These are phyloP conservation scores for Isaurus tuberculatus DNA, from an alignment of 92 coral and sea anemone species.

Conservation along the genomic window DNA sequence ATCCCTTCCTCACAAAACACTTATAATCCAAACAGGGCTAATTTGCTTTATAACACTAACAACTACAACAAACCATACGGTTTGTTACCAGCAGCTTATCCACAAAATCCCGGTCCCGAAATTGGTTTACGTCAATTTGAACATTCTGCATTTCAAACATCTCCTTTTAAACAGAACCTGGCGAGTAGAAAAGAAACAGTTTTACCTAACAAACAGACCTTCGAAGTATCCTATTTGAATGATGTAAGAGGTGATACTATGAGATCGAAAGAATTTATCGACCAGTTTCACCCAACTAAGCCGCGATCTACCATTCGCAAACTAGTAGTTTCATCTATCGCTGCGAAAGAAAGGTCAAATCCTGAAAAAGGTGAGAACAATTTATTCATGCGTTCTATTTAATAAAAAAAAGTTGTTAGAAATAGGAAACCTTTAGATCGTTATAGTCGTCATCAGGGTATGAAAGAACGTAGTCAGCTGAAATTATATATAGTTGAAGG, in stretches of 20 bases:
- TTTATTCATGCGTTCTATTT: background rate
- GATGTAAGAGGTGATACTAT: slow-evolving; percentile 10
- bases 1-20: background rate
- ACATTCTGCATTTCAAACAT: background rate
- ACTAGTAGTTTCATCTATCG: background rate
- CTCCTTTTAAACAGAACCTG: background rate
- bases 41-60: background rate
- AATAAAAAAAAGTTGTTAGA: background rate
- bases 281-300: slow-evolving; percentile 66
- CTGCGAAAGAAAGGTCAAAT: slow-evolving; percentile 13
- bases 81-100: background rate
- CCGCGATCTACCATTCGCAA: slow-evolving; percentile 49
- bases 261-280: slow-evolving; percentile 58
- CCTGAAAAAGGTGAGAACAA: background rate
- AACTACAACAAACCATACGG: background rate
- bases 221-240: background rate
- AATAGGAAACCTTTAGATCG: too few relatives aligned
- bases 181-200: slow-evolving; percentile 21
- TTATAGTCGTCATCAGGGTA: too few relatives aligned
- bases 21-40: background rate
- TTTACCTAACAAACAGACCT: background rate
- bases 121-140: background rate
- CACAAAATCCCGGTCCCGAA: background rate
- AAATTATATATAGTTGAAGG: too few relatives aligned
- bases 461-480: too few relatives aligned